Conservation (phyloP, 2,888 invertebrate genomes). For the Coenonympha glycerion region DNA sequence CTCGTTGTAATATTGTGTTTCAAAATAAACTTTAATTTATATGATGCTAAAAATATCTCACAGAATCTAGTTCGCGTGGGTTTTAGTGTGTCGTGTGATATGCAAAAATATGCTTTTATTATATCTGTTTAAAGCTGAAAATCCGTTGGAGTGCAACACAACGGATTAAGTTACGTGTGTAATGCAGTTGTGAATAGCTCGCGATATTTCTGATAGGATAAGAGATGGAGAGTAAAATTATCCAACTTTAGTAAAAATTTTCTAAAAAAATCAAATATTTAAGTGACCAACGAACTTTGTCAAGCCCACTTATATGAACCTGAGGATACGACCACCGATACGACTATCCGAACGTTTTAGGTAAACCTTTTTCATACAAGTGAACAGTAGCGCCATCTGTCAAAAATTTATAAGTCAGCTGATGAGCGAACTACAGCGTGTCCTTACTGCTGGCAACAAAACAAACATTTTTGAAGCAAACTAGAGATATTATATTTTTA, state of each 20-base stretch:
- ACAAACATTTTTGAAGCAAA: too few relatives aligned
- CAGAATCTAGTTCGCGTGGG: slow-evolving; percentile 31
- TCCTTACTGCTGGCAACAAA: too few relatives aligned
- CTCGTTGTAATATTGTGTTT: slow-evolving; percentile 17
- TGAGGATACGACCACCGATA: too few relatives aligned
- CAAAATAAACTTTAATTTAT: slow-evolving; percentile 34
- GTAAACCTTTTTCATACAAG: too few relatives aligned
- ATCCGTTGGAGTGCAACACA: neutral
- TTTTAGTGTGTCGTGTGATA: slow-evolving; percentile 17
- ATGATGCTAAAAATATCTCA: slow-evolving; percentile 35
- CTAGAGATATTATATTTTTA: too few relatives aligned
- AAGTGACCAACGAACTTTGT: too few relatives aligned
- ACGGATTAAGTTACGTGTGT: slow-evolving; percentile 32
- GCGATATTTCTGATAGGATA: slow-evolving; percentile 17
- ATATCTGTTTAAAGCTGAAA: neutral
- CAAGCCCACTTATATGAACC: too few relatives aligned
- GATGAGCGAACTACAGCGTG: too few relatives aligned
- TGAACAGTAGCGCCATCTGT: too few relatives aligned
- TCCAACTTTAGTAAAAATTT: neutral
- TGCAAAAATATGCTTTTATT: slow-evolving; percentile 18
- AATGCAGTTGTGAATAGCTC: slow-evolving; percentile 27
- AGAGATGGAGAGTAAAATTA: neutral
- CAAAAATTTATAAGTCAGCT: too few relatives aligned
- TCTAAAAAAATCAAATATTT: neutral
- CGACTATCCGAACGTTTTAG: too few relatives aligned